Conservation (phyloP, 1,140 invertebrate species). For the Propsilocerus akamusi region DNA sequence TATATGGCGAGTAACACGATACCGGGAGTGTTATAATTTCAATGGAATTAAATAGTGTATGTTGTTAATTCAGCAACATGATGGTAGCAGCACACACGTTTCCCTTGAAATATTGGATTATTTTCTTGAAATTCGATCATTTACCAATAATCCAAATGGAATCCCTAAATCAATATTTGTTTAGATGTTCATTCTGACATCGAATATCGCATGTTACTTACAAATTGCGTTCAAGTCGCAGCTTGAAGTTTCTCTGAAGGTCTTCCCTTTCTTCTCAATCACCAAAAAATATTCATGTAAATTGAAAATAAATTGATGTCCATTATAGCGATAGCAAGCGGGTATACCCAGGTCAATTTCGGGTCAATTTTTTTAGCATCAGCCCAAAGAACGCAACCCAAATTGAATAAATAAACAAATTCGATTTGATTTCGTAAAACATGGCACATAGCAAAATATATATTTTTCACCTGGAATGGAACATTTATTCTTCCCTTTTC, state of each 20-base stretch:
- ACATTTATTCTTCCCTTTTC: too few species aligned
- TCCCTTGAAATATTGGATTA: conserved; percentile 2
- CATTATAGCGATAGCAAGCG: too few species aligned
- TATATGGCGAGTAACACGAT: not conserved
- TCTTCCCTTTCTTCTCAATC: too few species aligned
- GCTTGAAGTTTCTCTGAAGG: too few species aligned
- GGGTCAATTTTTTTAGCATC: too few species aligned
- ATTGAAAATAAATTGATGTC: too few species aligned
- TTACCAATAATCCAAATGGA: conserved; percentile 3
- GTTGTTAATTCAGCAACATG: not conserved
- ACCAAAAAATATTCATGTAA: too few species aligned
- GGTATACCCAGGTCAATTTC: too few species aligned
- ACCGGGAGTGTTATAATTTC: not conserved
- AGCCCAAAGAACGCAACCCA: too few species aligned
- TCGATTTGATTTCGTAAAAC: not conserved
- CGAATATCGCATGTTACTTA: too few species aligned
- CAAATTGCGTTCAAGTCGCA: conserved; percentile 2
- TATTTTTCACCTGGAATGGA: too few species aligned
- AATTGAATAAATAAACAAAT: conserved; percentile 3
- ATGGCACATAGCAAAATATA: too few species aligned
- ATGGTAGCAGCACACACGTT: not conserved
- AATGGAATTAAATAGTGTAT: not conserved
- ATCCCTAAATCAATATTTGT: conserved; percentile 2
- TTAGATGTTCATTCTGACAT: conserved; percentile 1
- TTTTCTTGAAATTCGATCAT: conserved; percentile 2